Evolutionary conservation across 1,140 invertebrate genomes (phyloP).

Genomic region (Zaprionus kolodkinae): DNA sequence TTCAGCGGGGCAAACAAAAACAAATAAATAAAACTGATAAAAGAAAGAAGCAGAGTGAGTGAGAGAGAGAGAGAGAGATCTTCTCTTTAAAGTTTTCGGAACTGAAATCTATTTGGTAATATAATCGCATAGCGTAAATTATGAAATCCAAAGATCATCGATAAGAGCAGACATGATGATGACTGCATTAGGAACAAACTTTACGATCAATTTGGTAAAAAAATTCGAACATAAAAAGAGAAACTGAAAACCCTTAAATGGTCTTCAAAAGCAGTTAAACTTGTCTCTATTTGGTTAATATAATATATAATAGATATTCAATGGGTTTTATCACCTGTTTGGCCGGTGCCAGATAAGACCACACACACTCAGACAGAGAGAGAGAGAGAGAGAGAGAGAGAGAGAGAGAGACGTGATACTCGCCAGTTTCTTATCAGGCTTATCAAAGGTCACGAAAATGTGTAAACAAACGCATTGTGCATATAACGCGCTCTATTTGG

Average conservation of each 20-base stretch:
- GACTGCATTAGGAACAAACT: constrained; percentile 63
- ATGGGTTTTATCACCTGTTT: constrained; percentile 71
- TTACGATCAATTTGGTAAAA: constrained; percentile 55
- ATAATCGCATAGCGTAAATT: constrained; percentile 50
- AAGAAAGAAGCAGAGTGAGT: constrained; percentile 40
- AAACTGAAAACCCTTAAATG: constrained; percentile 1
- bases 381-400: background rate
- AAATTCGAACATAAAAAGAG: constrained; percentile 48
- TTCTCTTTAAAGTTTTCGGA: constrained; percentile 19
- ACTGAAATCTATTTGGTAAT: constrained; percentile 67
- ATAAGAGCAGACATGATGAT: constrained; percentile 63
- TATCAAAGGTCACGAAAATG: constrained; percentile 38
- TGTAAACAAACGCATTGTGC: constrained; percentile 36
- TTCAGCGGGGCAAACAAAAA: constrained; percentile 60
- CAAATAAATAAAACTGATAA: constrained; percentile 68
- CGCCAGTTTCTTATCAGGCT: constrained; percentile 25
- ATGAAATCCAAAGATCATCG: constrained; percentile 46
- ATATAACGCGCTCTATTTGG: constrained; percentile 13
- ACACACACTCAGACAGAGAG: constrained; percentile 44
- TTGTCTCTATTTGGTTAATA: constrained; percentile 33
- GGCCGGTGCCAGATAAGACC: constrained; percentile 51
- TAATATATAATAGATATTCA: constrained; percentile 14
- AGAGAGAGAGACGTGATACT: background rate
- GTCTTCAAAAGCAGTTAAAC: constrained; percentile 57
- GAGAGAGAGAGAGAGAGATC: constrained; percentile 22